A percentile compares a stretch with the other conserved stretches of the same genome.
phyloP scores from a whole-genome alignment of 2,888 invertebrate genomes.

The Cepaea hortensis region DNA sequence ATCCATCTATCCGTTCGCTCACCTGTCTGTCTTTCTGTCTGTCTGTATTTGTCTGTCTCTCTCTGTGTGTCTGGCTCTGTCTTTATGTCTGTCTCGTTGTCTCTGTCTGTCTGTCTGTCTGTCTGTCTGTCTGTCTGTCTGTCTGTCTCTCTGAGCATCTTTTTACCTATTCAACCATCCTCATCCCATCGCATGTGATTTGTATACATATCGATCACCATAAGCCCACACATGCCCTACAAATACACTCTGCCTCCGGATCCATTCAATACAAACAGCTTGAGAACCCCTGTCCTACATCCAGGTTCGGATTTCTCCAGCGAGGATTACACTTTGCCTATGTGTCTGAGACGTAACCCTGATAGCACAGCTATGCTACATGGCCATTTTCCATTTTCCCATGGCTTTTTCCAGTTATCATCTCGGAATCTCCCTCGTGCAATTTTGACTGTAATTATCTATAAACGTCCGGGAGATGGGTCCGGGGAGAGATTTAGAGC shows the following conservation, averaged over 20 bases:
- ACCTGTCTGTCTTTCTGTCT: too few species aligned
- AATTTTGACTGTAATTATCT: slow-evolving; percentile 17
- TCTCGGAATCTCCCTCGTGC: neutral
- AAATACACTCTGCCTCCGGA: too few species aligned
- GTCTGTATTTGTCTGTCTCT: too few species aligned
- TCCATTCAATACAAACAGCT: too few species aligned
- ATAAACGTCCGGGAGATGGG: neutral
- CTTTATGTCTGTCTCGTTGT: neutral
- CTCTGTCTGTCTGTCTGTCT: neutral
- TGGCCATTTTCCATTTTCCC: neutral
- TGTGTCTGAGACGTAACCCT: neutral
- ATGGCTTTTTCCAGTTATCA: neutral
- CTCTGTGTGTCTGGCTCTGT: neutral
- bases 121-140: neutral
- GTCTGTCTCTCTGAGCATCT: neutral
- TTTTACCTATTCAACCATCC: too few species aligned
- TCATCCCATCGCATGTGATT: too few species aligned
- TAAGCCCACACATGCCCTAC: too few species aligned
- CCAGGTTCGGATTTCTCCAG: too few species aligned
- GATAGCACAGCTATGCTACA: neutral
- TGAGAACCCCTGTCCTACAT: too few species aligned
- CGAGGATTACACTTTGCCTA: too few species aligned
- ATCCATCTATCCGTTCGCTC: too few species aligned
- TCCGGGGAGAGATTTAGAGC: neutral
- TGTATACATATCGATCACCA: too few species aligned